Evolutionary conservation across 2,888 invertebrate species (phyloP).

Genomic region (Cosmia pyralina): DNA sequence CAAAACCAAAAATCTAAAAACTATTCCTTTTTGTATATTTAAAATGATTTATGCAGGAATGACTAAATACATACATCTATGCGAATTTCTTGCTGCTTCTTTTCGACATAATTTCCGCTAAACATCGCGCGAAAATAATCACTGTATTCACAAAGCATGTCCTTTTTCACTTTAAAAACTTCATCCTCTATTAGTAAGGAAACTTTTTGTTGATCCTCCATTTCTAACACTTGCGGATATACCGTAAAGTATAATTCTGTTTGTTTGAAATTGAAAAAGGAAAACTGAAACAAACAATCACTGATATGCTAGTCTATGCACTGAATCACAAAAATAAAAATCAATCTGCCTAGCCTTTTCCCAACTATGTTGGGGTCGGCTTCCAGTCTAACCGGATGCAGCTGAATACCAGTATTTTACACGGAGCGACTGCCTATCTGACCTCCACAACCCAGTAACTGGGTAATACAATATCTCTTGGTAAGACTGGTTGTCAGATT

Average conservation of each 20-base stretch:
- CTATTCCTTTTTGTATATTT: background rate
- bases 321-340: too few species aligned
- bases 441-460: too few species aligned
- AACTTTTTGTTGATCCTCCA: slow-evolving; percentile 72
- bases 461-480: too few species aligned
- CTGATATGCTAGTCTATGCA: too few species aligned
- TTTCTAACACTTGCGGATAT: slow-evolving; percentile 11
- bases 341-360: too few species aligned
- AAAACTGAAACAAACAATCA: background rate
- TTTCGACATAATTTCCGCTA: slow-evolving; percentile 84
- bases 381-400: too few species aligned
- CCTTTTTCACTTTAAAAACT: slow-evolving; percentile 78
- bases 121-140: slow-evolving; percentile 88
- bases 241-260: background rate
- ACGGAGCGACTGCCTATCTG: too few species aligned
- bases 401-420: too few species aligned
- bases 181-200: slow-evolving; percentile 75
- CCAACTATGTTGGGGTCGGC: too few species aligned
- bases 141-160: slow-evolving; percentile 80
- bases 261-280: slow-evolving; percentile 11
- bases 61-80: slow-evolving; percentile 79
- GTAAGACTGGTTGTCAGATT: too few species aligned
- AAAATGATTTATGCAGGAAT: background rate
- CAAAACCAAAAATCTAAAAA: background rate
- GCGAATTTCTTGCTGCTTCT: slow-evolving; percentile 76